phyloP scores from a whole-genome alignment of 2,888 invertebrate species.

The Polydesmus complanatus region DNA sequence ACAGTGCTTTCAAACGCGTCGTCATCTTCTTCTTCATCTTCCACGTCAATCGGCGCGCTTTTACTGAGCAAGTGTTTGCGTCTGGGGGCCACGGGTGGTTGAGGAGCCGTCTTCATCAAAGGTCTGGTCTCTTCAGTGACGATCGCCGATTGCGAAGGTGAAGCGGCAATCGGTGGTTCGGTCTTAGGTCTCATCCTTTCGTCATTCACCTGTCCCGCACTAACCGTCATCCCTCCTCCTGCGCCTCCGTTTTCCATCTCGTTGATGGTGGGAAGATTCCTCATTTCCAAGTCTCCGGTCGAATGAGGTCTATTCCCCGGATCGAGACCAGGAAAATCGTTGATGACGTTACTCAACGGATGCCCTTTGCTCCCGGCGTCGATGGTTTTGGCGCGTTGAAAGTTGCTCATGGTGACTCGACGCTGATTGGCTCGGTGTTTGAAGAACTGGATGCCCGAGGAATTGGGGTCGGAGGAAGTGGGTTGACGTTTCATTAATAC shows the following conservation, averaged over 20 bases:
- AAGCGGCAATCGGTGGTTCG: not conserved
- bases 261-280: conserved; percentile 11
- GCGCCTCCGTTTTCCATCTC: conserved; percentile 17
- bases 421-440: conserved; percentile 9
- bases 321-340: conserved; percentile 14
- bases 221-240: not conserved
- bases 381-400: conserved; percentile 10
- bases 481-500: conserved; percentile 9
- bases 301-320: conserved; percentile 14
- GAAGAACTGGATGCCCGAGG: not conserved
- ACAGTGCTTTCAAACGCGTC: conserved; percentile 10
- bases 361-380: conserved; percentile 4
- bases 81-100: not conserved
- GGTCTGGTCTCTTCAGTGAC: conserved; percentile 3
- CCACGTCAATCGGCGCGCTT: conserved; percentile 13
- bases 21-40: conserved; percentile 12
- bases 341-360: not conserved
- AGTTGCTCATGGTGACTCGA: conserved; percentile 4
- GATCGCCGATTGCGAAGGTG: too few relatives aligned
- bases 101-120: conserved; percentile 1
- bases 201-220: not conserved
- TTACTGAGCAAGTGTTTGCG: conserved; percentile 11
- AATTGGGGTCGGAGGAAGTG: not conserved
- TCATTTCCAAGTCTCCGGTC: conserved; percentile 17
- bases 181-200: not conserved